Conservation (phyloP, 2,113 vertebrate genomes). For the Prunella himalayana region DNA sequence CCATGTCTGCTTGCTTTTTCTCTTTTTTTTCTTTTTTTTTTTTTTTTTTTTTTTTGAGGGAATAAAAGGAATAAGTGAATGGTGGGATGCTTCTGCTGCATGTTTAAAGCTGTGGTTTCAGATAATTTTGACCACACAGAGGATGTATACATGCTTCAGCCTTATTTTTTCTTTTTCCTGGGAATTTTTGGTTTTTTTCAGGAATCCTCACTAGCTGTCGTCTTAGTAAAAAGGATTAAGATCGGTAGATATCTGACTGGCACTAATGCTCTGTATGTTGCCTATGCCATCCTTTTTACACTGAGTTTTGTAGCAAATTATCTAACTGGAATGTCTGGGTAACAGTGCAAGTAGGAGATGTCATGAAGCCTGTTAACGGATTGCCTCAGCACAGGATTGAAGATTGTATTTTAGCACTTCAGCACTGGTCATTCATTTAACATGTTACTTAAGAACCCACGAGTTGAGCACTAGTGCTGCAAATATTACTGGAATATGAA, state of each 20-base stretch:
- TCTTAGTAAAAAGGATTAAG: background rate
- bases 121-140: background rate
- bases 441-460: background rate
- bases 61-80: background rate
- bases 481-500: background rate
- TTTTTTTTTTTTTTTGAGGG: background rate
- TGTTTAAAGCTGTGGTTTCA: background rate
- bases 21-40: background rate
- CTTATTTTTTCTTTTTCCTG: background rate
- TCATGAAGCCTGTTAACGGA: background rate
- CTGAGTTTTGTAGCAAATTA: background rate
- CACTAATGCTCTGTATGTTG: background rate
- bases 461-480: background rate
- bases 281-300: background rate
- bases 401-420: background rate
- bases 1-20: background rate
- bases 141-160: background rate
- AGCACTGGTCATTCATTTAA: background rate
- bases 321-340: background rate
- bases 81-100: background rate
- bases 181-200: background rate
- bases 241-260: background rate
- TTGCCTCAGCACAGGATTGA: background rate
- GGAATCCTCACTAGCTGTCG: background rate
- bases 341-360: background rate